Evolutionary conservation across 2,797 vertebrate genomes (phyloP), one percentile per base, ranked within the genome.

Genomic region (Enoplosus armatus): DNA sequence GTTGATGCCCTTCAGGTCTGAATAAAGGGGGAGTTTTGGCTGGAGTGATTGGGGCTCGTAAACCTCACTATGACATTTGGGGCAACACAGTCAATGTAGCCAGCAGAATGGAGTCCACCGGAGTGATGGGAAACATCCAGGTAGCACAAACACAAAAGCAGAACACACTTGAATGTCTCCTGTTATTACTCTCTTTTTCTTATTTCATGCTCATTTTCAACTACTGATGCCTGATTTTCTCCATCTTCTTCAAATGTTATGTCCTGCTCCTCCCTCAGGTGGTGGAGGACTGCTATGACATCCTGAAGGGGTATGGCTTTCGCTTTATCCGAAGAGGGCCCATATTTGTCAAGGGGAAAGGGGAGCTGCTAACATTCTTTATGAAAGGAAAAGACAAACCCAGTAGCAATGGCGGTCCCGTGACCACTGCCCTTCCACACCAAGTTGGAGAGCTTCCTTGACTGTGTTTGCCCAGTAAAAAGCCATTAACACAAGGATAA

Each of bases 41-140:
- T 0, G 98, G 98, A 1, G 98, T 98, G 73, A 99, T 99, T 0
- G 98, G 98, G 6, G 97, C 97, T 66, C 96, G 97, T 39, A 99
- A 99, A 82, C 98, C 98, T 16, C 98, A 99, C 90, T 99, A 98
- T 0, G 98, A 99, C 87, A 99, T 99, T 87, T 99, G 98, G 98
- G 98, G 98, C 45, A 99, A 99, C 87, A 97, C 98, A 0, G 98
- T 99, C 58, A 99, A 99, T 0, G 98, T 99, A 43, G 97, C 98
- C 72, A 99, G 98, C 92, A 96, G 98, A 76, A 99, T 99, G 98
- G 98, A 99, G 89, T 99, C 98, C 47, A 99, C 98, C 0, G 98
- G 98, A 0, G 97, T 98, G 74, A 98, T 98, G 97, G 98, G 98
- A 31, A 98, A 98, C 90, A 98, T 92, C 15, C 89, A 93, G 90